Base-by-base conservation (phyloP, 1,140 invertebrate species). In the Drosophila repleta region DNA sequence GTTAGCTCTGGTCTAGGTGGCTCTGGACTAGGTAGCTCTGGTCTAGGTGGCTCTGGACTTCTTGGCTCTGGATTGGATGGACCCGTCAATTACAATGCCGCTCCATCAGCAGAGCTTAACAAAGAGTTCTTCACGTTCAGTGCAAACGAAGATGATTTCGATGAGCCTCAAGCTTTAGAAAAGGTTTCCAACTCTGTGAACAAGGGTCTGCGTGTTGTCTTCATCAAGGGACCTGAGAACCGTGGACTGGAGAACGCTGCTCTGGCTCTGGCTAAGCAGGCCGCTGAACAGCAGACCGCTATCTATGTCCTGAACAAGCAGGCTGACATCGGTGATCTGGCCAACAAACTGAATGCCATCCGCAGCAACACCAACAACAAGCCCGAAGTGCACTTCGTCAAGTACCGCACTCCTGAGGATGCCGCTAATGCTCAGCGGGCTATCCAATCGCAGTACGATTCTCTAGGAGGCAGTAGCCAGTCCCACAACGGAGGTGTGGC, bases 361-460 rank as follows among this genome's bases (percentile, higher is more conserved):
- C 74, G 76, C 37, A 74, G 56, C 56, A 75, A 75, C 55, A 76
- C 53, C 70, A 81, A 75, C 73, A 74, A 74, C 57, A 77, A 75
- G 32, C 90, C 90, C 8, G 90, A 91, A 67, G 90, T 91, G 4
- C 90, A 90, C 70, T 91, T 91, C 52, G 82, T 91, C 74, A 91
- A 91, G 71, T 91, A 91, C 74, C 79, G 90, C 35, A 90, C 90
- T 2, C 85, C 76, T 4, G 82, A 91, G 72, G 90, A 91, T 64
- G 90, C 90, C 13, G 75, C 56, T 41, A 76, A 90, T 4, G 90
- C 90, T 1, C 90, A 91, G 60, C 75, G 41, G 1, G 76, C 82
- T 53, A 91, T 91, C 37, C 87, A 91, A 41, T 55, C 66, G 1
- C 90, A 91, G 67, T 91, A 91, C 49, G 90, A 91, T 35, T 70